Evolutionary conservation across 2,888 invertebrate species (phyloP), one percentile per base, ranked within the genome.

Genomic region (Rutpela maculata): DNA sequence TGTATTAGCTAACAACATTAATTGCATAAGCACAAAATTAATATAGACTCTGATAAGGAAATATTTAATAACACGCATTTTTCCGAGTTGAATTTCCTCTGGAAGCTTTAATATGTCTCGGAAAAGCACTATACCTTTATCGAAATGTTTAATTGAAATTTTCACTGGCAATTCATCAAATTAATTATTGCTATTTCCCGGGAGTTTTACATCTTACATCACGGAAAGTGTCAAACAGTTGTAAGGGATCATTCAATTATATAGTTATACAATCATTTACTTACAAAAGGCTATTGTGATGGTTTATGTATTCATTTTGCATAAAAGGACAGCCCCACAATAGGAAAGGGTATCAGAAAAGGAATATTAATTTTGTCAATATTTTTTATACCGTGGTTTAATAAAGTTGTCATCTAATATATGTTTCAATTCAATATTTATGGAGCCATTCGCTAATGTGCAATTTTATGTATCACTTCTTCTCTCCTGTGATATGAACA

Each of bases 131-230:
- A n/a, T 50, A n/a, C 50, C 50, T n/a, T 50, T n/a, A 50, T 50
- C 50, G 50, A n/a, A 50, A 50, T 50, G 12, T 17, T 50, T 50
- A 50, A 50, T 50, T 50, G 50, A 50, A 50, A 50, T 50, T 6
- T 50, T 50, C 50, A 50, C n/a, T 3, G n/a, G 50, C 50, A 50
- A 50, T 50, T 50, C 50, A 50, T 50, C 50, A 50, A 50, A 50
- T 50, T 50, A 50, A 50, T 50, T 50, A n/a, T 50, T n/a, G 12
- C 15, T n/a, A 12, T 50, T 50, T 50, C 50, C 50, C 50, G 50
- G n/a, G 50, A 50, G 50, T 50, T 50, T 50, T 50, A 50, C 50
- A 50, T 50, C 50, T 50, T 50, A 50, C 50, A 50, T 15, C 50
- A n/a, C 3, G n/a, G 50, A n/a, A 50, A 50, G 50, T 50, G 50